Conservation (phyloP, 2,113 vertebrate genomes). For the Gavialis gangeticus region DNA sequence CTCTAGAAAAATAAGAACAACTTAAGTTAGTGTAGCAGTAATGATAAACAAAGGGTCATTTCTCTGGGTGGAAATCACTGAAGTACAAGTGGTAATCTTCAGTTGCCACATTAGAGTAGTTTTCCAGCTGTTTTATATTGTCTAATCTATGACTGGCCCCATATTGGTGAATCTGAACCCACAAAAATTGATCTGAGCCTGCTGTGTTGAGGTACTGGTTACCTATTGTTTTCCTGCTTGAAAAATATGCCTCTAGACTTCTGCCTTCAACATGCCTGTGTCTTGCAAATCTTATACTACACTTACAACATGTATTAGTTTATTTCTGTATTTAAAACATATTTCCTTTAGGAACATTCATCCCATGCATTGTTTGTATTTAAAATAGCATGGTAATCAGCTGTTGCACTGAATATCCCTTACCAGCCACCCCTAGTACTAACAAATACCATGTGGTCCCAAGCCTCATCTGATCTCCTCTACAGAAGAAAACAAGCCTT, state of each 20-base stretch:
- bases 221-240: background rate
- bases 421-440: background rate
- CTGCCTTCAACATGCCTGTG: background rate
- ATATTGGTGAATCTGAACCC: background rate
- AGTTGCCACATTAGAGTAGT: background rate
- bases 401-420: background rate
- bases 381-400: background rate
- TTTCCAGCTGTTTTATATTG: background rate
- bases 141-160: background rate
- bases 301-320: background rate
- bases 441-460: background rate
- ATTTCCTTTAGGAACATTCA: background rate
- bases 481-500: background rate
- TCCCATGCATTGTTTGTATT: rapidly evolving
- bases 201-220: background rate
- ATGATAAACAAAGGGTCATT: background rate
- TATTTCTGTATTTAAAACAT: background rate
- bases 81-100: background rate
- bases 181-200: background rate
- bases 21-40: background rate
- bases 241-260: background rate
- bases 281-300: rapidly evolving
- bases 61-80: background rate
- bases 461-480: background rate
- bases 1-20: background rate